Percentiles rank a stretch among this genome's conserved stretches.
Evolutionary conservation across 1,140 invertebrate genomes (phyloP).

Genomic region (Lasioglossum baleicum): DNA sequence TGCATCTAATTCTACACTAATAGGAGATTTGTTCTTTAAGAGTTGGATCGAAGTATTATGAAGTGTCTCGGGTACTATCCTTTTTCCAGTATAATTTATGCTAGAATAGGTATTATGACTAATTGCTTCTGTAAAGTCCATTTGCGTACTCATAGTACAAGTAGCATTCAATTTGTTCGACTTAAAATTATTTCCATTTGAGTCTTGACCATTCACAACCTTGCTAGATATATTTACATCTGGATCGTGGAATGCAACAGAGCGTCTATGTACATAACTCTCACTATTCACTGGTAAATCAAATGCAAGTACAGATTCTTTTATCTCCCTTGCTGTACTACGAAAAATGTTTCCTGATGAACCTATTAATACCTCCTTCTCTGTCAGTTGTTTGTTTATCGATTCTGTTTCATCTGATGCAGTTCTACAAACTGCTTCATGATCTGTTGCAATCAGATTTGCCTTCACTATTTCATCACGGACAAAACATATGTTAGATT

Average conservation of each 20-base stretch:
- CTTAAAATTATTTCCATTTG: constrained; percentile 1
- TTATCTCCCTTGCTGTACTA: not conserved
- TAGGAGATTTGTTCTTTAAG: no score
- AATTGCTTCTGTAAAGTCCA: constrained; percentile 37
- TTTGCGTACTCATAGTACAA: constrained; percentile 13
- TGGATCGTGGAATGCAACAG: constrained; percentile 14
- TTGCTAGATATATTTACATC: not conserved
- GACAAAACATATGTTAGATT: not conserved
- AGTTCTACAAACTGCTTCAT: not conserved
- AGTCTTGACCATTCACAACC: not conserved
- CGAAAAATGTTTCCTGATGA: not conserved
- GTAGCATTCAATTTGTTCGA: constrained; percentile 14
- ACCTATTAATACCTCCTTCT: not conserved
- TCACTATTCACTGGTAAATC: constrained; percentile 7
- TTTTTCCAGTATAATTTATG: constrained; percentile 1
- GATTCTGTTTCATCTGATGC: not conserved
- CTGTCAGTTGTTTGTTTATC: not conserved
- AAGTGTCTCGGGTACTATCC: not conserved
- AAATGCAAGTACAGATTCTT: not conserved
- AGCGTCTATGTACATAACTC: not conserved
- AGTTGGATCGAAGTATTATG: not conserved
- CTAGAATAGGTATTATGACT: not conserved
- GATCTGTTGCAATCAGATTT: not conserved
- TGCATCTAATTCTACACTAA: no score
- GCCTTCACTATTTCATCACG: not conserved